A percentile compares a stretch with the other conserved stretches of the same genome.
Conservation (phyloP, 2,888 invertebrate genomes). For the Rhodophaea formosa region DNA sequence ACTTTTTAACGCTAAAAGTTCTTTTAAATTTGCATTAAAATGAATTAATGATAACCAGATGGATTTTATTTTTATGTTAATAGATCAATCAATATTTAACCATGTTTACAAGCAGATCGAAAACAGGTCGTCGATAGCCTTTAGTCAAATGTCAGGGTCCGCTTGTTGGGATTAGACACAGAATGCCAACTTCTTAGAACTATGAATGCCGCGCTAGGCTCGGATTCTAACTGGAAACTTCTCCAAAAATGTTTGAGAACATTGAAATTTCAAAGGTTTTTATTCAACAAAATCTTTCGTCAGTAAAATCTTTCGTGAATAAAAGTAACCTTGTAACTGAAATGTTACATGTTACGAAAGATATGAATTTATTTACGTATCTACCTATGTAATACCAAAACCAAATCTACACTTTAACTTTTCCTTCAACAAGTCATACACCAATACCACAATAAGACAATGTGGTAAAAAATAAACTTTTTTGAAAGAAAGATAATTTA, state of each 20-base stretch:
- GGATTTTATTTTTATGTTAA: conserved; percentile 17
- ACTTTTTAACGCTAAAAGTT: background rate
- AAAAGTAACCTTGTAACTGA: too few species aligned
- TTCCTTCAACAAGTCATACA: too few species aligned
- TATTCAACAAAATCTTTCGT: background rate
- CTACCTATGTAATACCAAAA: too few species aligned
- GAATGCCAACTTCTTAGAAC: conserved; percentile 54
- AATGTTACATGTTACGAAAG: too few species aligned
- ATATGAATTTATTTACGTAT: too few species aligned
- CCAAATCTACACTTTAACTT: too few species aligned
- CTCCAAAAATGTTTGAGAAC: conserved; percentile 2
- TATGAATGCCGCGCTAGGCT: conserved; percentile 20
- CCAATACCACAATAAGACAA: too few species aligned
- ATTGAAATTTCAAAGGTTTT: background rate
- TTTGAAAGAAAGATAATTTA: too few species aligned
- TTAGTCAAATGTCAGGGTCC: conserved; percentile 73
- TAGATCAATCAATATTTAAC: background rate
- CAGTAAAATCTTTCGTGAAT: too few species aligned
- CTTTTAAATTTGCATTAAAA: background rate
- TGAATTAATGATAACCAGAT: background rate
- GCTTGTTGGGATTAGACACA: conserved; percentile 43
- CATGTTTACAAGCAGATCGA: conserved; percentile 36
- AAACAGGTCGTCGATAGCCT: conserved; percentile 56
- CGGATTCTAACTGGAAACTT: conserved; percentile 18
- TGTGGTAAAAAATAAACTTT: too few species aligned